Base-by-base conservation (phyloP, 2,797 vertebrate species). In the Sparidentex hasta region DNA sequence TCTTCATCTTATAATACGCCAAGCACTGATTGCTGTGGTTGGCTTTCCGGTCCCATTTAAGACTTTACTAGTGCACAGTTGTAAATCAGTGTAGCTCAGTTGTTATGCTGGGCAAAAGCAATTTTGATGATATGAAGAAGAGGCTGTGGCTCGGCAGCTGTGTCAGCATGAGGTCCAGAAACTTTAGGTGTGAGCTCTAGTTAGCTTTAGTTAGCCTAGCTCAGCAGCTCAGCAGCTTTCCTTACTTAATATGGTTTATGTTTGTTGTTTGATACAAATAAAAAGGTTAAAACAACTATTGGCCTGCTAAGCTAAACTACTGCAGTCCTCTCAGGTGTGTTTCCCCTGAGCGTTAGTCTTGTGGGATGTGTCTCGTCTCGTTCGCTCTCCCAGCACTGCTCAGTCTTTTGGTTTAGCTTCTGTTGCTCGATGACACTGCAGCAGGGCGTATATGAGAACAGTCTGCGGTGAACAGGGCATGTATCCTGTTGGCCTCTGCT, bases 401-500 rank as follows among this genome's bases (percentile, higher is more conserved):
- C 38, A 68, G 21, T 71, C n/a, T 65, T 68, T 46, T 46, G 1
- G 43, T 81, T 82, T 8, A 68, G 52, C 50, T 82, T 33, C 43
- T 59, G 29, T 75, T 72, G 21, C 23, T 68, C 11, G 25, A 18
- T 57, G 62, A 58, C 70, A 48, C 57, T 59, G 51, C 65, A 48
- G 68, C 4, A 58, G 77, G 78, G 78, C 71, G 74, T 73, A 21
- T 9, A 51, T 18, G 17, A 23, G 33, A 76, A 73, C 7, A 33
- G 20, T 72, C 5, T 82, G 38, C 50, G 59, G 80, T 55, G 58
- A 87, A 71, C 57, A 41, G 54, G 47, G 38, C 50, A 68, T 87
- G 77, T 66, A 75, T 87, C 68, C 44, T 71, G 68, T 78, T 84
- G 86, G 46, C 76, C 75, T 81, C 57, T 81, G 71, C 59, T 71